Base-by-base conservation (phyloP, 2,888 invertebrate species). In the Chelonus formosanus region DNA sequence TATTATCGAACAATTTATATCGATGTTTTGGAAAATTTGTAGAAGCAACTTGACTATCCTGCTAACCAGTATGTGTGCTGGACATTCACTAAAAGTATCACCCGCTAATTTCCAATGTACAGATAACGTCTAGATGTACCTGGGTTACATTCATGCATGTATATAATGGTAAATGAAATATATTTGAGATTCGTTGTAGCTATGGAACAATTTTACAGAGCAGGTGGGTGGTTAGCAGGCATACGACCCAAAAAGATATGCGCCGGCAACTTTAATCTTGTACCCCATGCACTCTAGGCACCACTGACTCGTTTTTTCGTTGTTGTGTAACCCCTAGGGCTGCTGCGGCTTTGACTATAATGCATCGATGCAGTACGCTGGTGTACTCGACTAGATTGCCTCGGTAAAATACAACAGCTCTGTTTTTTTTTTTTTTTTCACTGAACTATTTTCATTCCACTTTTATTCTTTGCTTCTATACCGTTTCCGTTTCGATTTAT, bases 1-100 rank as follows among this genome's bases (percentile, higher is more conserved):
- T 75, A 76, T 79, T 79, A 80, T 79, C 80, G 76, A 20, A 74
- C 76, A 77, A 79, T 79, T 80, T 79, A 79, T 78, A 80, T 77
- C 78, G 75, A 74, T 80, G 78, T 78, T 78, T 80, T 20, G 20
- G 20, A 2, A 20, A 20, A 20, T 20, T 20, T 20, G 20, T 20
- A 20, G 2, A 20, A 20, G 20, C 20, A 20, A 20, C 20, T 20
- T 20, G 20, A 20, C 20, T 20, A 20, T 20, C 20, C 20, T 20
- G 20, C 20, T 20, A 20, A 20, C 20, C 20, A 20, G 20, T 1
- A 20, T 20, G 20, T 20, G 20, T 1, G 20, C 20, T 20, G 20
- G 20, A 20, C 20, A 20, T 20, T 20, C 20, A 20, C 20, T 20
- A 20, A 20, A 20, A 20, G 20, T 20, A 20, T 20, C 20, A 2